Conservation (phyloP, 2,113 vertebrate species). For the Chamaea fasciata region DNA sequence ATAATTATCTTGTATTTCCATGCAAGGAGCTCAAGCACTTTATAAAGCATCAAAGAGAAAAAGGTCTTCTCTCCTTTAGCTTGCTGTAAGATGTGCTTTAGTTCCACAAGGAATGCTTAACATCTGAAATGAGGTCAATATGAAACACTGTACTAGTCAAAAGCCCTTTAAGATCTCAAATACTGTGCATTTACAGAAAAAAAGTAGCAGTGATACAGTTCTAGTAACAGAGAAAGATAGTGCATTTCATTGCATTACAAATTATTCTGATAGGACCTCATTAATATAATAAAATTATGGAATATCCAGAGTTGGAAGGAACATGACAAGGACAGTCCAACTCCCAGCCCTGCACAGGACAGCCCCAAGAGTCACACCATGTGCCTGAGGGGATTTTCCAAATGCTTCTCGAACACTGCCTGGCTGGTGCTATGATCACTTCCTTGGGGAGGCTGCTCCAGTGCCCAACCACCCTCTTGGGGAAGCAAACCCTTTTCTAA, state of each 20-base stretch:
- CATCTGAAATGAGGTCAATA: neutral
- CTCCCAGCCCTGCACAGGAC: neutral
- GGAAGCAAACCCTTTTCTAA: neutral
- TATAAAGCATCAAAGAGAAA: neutral
- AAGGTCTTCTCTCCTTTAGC: neutral
- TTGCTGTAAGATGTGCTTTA: neutral
- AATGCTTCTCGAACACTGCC: neutral
- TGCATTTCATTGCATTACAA: neutral
- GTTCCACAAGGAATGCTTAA: neutral
- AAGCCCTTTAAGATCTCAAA: neutral
- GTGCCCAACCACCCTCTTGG: neutral
- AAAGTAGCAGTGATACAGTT: neutral
- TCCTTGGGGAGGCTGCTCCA: neutral
- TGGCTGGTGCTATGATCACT: neutral
- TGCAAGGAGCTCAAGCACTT: neutral
- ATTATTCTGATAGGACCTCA: neutral
- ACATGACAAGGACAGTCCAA: neutral
- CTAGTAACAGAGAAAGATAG: neutral
- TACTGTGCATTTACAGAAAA: neutral
- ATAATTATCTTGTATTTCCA: neutral
- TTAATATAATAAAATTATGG: neutral
- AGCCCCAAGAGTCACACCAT: neutral
- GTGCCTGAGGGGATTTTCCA: neutral
- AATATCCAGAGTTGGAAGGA: neutral
- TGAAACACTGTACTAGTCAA: neutral